phyloP scores from a whole-genome alignment of 2,797 vertebrate species.

The Steatocranus sp. region DNA sequence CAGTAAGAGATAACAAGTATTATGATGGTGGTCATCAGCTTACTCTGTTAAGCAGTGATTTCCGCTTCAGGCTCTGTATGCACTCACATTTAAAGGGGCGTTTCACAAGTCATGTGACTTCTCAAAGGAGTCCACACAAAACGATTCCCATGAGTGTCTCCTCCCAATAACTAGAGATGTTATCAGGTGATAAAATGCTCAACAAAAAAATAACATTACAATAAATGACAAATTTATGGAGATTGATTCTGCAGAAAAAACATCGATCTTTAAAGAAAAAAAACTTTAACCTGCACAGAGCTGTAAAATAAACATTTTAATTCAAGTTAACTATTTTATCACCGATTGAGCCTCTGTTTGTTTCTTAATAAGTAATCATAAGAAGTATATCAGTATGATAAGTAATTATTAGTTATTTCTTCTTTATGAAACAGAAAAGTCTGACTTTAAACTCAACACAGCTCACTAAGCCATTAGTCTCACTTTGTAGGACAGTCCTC shows the following conservation, averaged over 20 bases:
- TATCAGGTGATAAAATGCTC: background rate
- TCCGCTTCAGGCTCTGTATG: background rate
- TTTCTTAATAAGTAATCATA: background rate
- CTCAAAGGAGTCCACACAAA: background rate
- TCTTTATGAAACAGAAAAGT: background rate
- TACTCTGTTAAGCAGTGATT: background rate
- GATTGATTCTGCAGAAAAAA: background rate
- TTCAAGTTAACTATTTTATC: background rate
- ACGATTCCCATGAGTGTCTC: rapidly evolving
- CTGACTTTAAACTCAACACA: background rate
- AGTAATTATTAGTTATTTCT: background rate
- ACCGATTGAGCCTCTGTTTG: background rate
- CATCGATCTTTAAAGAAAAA: rapidly evolving
- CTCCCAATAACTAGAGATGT: rapidly evolving
- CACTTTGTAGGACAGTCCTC: background rate
- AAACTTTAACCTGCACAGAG: background rate
- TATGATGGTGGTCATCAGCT: background rate
- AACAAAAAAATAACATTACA: background rate
- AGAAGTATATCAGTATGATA: background rate
- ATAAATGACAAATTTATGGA: background rate
- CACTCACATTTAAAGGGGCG: background rate
- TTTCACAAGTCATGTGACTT: background rate
- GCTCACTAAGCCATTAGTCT: background rate
- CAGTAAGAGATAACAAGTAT: background rate
- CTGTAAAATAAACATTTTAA: background rate